Conservation (phyloP, 2,113 vertebrate species). For the Rhynchopsitta pachyrhyncha region DNA sequence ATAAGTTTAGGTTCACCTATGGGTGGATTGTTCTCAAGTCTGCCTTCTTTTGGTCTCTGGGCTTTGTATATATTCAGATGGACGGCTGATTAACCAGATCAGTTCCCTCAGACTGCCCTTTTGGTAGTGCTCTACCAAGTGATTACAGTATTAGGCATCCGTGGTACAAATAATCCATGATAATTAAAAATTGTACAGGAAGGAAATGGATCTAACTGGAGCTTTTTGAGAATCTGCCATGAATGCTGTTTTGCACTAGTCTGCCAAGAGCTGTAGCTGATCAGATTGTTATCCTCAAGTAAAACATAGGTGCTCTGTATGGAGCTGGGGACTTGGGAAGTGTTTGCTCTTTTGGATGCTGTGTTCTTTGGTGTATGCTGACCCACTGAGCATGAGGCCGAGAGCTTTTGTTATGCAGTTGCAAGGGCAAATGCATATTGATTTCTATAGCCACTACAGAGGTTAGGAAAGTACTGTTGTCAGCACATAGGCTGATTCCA, state of each 20-base stretch:
- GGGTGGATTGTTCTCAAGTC: background rate
- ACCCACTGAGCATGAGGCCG: background rate
- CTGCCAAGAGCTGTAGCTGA: background rate
- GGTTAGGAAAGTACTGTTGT: background rate
- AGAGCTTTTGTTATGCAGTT: background rate
- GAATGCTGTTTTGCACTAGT: background rate
- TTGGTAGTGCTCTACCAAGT: background rate
- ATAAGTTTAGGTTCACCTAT: background rate
- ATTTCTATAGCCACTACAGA: background rate
- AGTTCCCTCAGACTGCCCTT: background rate
- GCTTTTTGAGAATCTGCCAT: background rate
- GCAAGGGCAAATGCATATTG: background rate
- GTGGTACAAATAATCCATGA: background rate
- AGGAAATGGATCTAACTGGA: background rate
- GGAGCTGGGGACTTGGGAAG: background rate
- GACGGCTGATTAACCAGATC: background rate
- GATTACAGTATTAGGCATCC: background rate
- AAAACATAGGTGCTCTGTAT: background rate
- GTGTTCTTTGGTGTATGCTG: background rate
- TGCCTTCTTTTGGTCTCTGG: background rate
- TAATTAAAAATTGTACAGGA: background rate
- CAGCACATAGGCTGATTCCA: background rate
- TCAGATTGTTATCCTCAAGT: background rate
- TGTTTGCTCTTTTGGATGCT: background rate
- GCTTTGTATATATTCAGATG: background rate